Evolutionary conservation across 2,797 vertebrate species (phyloP).

Genomic region (Ctenochaetus hawaiiensis): DNA sequence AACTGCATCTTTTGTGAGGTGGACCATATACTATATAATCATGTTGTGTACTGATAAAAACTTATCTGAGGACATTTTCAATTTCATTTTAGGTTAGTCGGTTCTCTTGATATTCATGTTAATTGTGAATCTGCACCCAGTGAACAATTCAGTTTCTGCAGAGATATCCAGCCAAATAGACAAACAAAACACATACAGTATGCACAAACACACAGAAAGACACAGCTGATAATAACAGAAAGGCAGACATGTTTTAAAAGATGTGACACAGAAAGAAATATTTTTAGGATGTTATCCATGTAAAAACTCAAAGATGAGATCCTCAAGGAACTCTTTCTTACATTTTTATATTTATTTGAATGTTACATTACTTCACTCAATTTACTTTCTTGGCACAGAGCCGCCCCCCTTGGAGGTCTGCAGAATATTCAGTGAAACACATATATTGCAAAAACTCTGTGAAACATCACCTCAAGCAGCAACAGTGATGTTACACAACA

Average conservation of each 20-base stretch:
- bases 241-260: constrained; percentile 54
- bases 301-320: constrained; percentile 14
- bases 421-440: constrained; percentile 9
- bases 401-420: constrained; percentile 4
- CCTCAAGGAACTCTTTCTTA: not conserved
- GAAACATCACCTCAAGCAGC: constrained; percentile 12
- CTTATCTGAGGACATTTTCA: not conserved
- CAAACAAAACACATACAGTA: constrained; percentile 35
- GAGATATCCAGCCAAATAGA: constrained; percentile 18
- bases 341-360: constrained; percentile 2
- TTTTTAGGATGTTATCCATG: constrained; percentile 20
- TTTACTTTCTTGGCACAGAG: constrained; percentile 33
- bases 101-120: constrained; percentile 7
- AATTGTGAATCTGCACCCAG: constrained; percentile 1
- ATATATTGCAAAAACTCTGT: constrained; percentile 5
- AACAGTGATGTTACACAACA: constrained; percentile 26
- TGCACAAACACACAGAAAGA: constrained; percentile 62
- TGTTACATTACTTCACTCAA: not conserved
- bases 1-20: not conserved
- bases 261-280: constrained; percentile 43
- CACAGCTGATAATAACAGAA: constrained; percentile 57
- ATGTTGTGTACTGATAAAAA: not conserved
- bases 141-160: constrained; percentile 16
- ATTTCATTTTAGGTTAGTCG: not conserved
- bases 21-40: not conserved